Evolutionary conservation across 2,888 invertebrate species (phyloP).

Genomic region (Entomobrya proxima): DNA sequence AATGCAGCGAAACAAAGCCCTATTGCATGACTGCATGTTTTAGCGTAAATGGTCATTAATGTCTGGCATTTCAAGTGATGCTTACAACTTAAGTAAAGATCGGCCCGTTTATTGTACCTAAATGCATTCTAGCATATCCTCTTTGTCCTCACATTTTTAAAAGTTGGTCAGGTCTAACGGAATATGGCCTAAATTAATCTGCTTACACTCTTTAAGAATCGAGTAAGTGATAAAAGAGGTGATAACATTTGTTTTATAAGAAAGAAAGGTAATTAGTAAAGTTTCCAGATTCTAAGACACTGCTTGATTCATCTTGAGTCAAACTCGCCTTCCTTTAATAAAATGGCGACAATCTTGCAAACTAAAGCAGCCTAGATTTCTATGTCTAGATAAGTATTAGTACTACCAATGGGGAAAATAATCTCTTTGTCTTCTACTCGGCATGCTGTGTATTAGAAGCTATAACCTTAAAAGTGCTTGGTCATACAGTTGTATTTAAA

Average conservation of each 20-base stretch:
- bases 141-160: not conserved
- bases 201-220: not conserved
- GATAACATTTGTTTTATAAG: too few species aligned
- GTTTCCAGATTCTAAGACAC: too few species aligned
- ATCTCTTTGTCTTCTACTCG: too few species aligned
- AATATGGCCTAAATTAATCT: slow-evolving; percentile 3
- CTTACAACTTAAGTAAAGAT: not conserved
- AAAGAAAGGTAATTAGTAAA: too few species aligned
- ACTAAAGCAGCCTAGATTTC: too few species aligned
- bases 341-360: too few species aligned
- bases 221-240: too few species aligned
- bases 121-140: not conserved
- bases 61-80: not conserved
- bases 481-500: slow-evolving; percentile 42
- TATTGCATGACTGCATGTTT: slow-evolving; percentile 7
- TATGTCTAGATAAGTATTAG: too few species aligned
- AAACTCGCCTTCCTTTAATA: too few species aligned
- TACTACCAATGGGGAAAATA: too few species aligned
- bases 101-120: not conserved
- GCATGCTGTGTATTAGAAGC: not conserved
- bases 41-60: not conserved
- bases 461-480: slow-evolving; percentile 14
- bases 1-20: slow-evolving; percentile 38
- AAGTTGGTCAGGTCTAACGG: slow-evolving; percentile 42
- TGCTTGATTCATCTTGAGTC: too few species aligned